A percentile compares a stretch with the other conserved stretches of the same genome.
phyloP scores from a whole-genome alignment of 2,797 vertebrate species.

The Bufotes viridis region DNA sequence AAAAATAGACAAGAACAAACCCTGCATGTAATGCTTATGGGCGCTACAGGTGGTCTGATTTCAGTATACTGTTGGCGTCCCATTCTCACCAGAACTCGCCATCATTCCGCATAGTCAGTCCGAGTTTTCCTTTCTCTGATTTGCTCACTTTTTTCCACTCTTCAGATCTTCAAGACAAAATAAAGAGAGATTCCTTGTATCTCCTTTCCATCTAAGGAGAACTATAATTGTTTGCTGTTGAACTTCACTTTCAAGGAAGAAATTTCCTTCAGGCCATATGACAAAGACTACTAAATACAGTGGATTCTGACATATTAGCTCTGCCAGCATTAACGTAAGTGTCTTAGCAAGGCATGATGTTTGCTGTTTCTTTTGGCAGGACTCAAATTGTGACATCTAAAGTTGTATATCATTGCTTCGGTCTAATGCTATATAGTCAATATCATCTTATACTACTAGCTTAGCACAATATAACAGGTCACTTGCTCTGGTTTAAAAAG shows the following conservation, averaged over 20 bases:
- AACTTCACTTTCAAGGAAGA: not conserved
- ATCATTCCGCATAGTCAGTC: slow-evolving; percentile 86
- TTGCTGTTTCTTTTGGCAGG: not conserved
- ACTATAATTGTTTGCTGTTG: not conserved
- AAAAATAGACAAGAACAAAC: not conserved
- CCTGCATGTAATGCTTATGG: not conserved
- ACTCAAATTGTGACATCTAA: not conserved
- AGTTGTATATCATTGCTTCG: not conserved
- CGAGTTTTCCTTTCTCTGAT: slow-evolving; percentile 80
- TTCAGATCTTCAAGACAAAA: slow-evolving; percentile 79
- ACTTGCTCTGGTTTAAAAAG: not conserved
- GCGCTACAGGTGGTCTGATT: not conserved
- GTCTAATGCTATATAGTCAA: not conserved
- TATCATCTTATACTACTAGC: not conserved
- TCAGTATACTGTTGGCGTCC: not conserved
- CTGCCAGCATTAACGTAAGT: no score
- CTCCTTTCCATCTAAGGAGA: not conserved
- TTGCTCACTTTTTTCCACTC: slow-evolving; percentile 89
- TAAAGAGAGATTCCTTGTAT: not conserved
- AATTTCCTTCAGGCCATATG: not conserved
- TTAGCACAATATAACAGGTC: not conserved
- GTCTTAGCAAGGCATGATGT: not conserved
- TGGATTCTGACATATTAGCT: not conserved
- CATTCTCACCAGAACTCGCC: slow-evolving; percentile 93
- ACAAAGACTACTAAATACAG: not conserved